Conservation (phyloP, 1,140 invertebrate genomes). For the Pseudomyrmex concolor region DNA sequence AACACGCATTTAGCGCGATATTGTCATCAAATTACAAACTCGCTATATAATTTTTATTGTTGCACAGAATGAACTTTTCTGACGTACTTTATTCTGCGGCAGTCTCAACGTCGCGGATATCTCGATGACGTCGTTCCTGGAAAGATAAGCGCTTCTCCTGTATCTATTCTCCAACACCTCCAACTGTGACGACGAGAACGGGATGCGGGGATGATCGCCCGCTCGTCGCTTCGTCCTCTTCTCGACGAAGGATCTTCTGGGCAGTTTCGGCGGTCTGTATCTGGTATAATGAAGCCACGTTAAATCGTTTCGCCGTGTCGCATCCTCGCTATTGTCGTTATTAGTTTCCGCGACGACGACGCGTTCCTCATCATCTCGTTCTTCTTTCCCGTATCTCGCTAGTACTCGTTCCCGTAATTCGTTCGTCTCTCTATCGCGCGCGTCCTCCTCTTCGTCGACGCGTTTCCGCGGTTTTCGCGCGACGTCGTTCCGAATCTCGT, state of each 20-base stretch:
- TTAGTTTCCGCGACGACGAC: not conserved
- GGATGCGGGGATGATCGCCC: constrained; percentile 88
- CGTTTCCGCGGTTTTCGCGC: not conserved
- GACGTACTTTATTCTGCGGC: constrained; percentile 87
- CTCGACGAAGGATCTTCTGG: constrained; percentile 86
- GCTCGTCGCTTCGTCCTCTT: constrained; percentile 83
- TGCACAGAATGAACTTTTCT: not conserved
- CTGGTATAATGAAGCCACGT: constrained; percentile 91
- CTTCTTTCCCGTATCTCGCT: not conserved
- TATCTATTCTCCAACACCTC: constrained; percentile 87
- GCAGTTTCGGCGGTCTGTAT: constrained; percentile 90
- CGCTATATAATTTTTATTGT: no score
- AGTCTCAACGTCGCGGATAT: constrained; percentile 86
- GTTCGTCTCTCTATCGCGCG: no score
- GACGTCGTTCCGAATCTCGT: not conserved
- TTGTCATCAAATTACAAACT: no score
- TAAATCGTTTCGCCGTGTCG: constrained; percentile 78
- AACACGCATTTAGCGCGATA: no score
- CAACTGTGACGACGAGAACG: constrained; percentile 87
- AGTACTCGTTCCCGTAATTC: not conserved
- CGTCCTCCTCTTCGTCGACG: no score
- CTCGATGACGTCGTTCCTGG: constrained; percentile 86
- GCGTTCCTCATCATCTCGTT: not conserved
- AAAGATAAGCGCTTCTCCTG: constrained; percentile 86
- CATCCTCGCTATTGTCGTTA: not conserved